phyloP scores from a whole-genome alignment of 2,113 vertebrate species.

The Tamias sibiricus region DNA sequence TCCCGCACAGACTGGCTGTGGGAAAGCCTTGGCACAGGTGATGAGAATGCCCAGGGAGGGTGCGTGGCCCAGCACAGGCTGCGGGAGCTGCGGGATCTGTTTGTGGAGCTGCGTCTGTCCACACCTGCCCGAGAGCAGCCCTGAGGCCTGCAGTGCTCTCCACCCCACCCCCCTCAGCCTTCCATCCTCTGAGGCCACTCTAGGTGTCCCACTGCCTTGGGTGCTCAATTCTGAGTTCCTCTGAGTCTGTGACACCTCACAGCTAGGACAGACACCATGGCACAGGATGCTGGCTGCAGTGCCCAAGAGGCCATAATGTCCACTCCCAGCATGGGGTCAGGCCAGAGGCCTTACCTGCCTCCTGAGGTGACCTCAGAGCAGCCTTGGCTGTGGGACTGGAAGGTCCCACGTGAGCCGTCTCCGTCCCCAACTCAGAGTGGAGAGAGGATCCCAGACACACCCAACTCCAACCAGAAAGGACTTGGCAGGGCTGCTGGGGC shows the following conservation, averaged over 20 bases:
- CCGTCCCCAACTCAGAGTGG: background rate
- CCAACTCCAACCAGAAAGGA: background rate
- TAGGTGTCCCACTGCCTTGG: background rate
- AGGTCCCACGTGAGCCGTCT: background rate
- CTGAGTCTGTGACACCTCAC: no score
- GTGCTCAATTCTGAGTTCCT: background rate
- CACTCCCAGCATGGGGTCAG: no score
- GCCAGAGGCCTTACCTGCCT: background rate
- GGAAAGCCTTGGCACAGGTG: background rate
- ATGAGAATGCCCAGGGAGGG: background rate
- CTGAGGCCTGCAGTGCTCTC: no score
- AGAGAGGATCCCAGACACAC: background rate
- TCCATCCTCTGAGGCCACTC: background rate
- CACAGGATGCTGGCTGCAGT: background rate
- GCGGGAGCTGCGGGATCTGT: no score
- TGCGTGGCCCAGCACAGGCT: background rate
- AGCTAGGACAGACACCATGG: background rate
- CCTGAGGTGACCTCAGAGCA: background rate
- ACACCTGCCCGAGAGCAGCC: rapidly evolving
- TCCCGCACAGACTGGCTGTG: background rate
- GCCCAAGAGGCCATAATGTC: background rate
- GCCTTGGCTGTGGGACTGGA: background rate
- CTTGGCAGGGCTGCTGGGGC: no score
- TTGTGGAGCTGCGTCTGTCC: background rate
- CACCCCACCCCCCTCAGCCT: background rate